Percentiles rank a stretch among this genome's conserved stretches.
Conservation (phyloP, 2,113 vertebrate species). For the Orientallactaga bullata region DNA sequence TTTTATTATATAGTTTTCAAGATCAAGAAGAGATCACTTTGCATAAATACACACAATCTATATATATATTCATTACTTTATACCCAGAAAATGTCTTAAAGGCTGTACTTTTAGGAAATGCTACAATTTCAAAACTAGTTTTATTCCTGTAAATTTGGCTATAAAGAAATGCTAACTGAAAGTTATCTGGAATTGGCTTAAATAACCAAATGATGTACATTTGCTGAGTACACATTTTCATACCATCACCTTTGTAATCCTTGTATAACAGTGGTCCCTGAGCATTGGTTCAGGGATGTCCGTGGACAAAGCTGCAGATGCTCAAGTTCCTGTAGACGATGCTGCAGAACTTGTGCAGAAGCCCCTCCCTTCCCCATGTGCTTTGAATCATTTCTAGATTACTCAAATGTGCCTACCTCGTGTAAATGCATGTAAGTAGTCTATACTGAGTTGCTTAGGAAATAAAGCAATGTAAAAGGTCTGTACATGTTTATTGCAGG, state of each 20-base stretch:
- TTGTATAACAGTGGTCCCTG: background rate
- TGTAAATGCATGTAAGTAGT: background rate
- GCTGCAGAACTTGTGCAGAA: background rate
- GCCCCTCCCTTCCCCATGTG: background rate
- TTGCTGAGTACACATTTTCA: background rate
- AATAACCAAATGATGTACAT: constrained; percentile 3
- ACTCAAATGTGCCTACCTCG: background rate
- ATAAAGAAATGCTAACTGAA: background rate
- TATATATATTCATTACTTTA: background rate
- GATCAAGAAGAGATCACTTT: constrained; percentile 30
- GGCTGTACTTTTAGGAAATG: background rate
- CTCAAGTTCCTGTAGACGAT: background rate
- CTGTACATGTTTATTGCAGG: background rate
- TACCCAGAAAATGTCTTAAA: background rate
- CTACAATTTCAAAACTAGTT: constrained; percentile 15
- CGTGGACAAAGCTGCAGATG: background rate
- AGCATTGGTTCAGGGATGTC: background rate
- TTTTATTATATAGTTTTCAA: constrained; percentile 28
- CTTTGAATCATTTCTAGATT: background rate
- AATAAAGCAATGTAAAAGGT: background rate
- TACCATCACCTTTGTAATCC: background rate
- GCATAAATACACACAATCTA: background rate
- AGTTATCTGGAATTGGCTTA: constrained; percentile 2
- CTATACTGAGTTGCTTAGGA: background rate
- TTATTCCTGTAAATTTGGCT: constrained; percentile 3